phyloP scores from a whole-genome alignment of 2,797 vertebrate genomes.

The Sylvia borin region DNA sequence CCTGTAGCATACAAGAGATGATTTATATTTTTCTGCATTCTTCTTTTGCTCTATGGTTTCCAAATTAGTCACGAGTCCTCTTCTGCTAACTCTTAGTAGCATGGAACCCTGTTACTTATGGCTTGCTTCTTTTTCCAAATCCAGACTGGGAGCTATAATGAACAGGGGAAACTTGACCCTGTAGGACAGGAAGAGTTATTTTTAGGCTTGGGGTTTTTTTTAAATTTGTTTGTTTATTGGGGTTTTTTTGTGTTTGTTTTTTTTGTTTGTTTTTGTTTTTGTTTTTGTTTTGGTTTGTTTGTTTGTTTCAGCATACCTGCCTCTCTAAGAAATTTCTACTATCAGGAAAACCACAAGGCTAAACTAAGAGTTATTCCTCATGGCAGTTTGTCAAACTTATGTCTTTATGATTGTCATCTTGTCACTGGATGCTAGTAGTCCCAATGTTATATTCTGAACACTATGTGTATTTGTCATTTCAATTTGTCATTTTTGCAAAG shows the following conservation, averaged over 20 bases:
- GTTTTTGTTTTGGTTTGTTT: neutral
- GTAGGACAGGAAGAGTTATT: neutral
- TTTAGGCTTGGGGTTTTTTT: neutral
- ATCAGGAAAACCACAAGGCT: neutral
- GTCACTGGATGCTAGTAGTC: neutral
- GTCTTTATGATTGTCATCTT: neutral
- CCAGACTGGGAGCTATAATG: neutral
- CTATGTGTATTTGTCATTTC: neutral
- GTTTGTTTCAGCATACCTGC: neutral
- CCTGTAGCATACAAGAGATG: neutral
- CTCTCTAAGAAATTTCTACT: neutral
- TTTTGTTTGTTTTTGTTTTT: too few relatives aligned
- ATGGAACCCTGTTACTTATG: neutral
- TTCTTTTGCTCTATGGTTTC: neutral
- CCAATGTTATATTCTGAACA: neutral
- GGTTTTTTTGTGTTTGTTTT: accelerated
- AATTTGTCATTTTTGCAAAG: neutral
- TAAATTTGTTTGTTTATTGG: neutral
- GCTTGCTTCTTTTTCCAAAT: neutral
- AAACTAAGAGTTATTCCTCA: neutral
- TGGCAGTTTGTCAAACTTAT: neutral
- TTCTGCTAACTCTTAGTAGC: neutral
- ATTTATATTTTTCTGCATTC: neutral
- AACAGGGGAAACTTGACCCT: neutral
- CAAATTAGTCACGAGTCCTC: neutral